Base-by-base conservation (phyloP, 2,888 invertebrate species). In the Eucera pruinosa region DNA sequence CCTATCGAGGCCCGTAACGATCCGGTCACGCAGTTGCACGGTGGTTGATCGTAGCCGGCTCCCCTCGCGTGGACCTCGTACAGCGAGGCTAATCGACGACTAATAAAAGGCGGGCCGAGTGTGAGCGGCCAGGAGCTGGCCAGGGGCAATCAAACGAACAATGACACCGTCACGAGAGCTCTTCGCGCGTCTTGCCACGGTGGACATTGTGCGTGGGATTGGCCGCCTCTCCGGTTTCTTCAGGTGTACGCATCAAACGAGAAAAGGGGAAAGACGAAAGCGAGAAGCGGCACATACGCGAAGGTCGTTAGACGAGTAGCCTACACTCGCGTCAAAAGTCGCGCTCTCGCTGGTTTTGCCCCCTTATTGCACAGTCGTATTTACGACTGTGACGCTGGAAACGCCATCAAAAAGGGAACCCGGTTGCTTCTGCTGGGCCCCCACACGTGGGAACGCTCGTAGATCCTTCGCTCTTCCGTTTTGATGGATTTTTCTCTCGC, bases 111-210 rank as follows among this genome's bases (percentile, higher is more conserved):
- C 80, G 69, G 54, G 71, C 64, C 74, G 73, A 64, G 74, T 67
- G 69, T 58, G 72, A 68, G 70, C 70, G 64, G 70, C 48, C 73
- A 23, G 75, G 81, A 81, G 69, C 67, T 68, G 84, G 77, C 82
- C 78, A 81, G 83, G 83, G 78, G 85, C 86, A 87, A 87, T 89
- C 88, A 85, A 87, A 81, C 83, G 88, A 88, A 86, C 89, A 88
- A 88, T 88, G 88, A 88, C 88, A 86, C 81, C 82, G 81, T 72
- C 79, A 70, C 81, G 74, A 60, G 68, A 48, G 52, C 70, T 81
- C 75, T 80, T 80, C 74, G 77, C 80, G 83, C 78, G 78, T 72
- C 78, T 65, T 71, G 45, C 57, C 60, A 45, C 69, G 74, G 69
- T 81, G 81, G 83, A 84, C 81, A 81, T 80, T 84, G 84, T 79